phyloP scores from a whole-genome alignment of 1,140 invertebrate species.

The Zaprionus camerounensis region DNA sequence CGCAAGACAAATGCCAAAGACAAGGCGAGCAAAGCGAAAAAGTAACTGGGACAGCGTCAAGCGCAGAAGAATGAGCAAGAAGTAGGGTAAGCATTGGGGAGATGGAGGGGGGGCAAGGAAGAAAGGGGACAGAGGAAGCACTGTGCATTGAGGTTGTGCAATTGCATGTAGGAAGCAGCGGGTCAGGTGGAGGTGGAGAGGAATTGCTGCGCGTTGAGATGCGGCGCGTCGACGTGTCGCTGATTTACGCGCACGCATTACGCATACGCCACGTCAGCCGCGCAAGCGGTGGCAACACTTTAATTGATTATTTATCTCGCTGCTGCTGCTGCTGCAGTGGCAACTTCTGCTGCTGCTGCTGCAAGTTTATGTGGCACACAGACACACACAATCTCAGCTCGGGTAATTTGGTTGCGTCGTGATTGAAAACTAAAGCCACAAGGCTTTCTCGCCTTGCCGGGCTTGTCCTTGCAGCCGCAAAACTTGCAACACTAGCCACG shows the following conservation, averaged over 20 bases:
- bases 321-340: constrained; percentile 2
- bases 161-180: constrained; percentile 32
- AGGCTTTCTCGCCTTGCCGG: constrained; percentile 9
- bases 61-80: not conserved
- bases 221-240: constrained; percentile 23
- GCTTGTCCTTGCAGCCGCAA: constrained; percentile 9
- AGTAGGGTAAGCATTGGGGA: not conserved
- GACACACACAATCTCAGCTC: constrained; percentile 7
- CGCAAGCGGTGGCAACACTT: constrained; percentile 47
- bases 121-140: not conserved
- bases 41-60: constrained; percentile 27
- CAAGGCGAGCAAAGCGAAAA: constrained; percentile 3
- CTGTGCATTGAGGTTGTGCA: constrained; percentile 42
- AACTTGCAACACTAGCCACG: not conserved
- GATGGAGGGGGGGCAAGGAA: not conserved
- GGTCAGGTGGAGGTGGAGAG: not conserved
- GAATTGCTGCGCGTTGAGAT: not conserved
- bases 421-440: constrained; percentile 42
- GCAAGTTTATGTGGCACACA: constrained; percentile 16
- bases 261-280: constrained; percentile 40
- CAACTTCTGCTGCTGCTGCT: constrained; percentile 1
- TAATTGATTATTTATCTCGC: constrained; percentile 75
- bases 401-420: constrained; percentile 37
- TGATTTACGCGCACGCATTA: constrained; percentile 58
- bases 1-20: constrained; percentile 20